A percentile compares a stretch with the other conserved stretches of the same genome.
These are phyloP conservation scores for Arothron firmamentum DNA, from an alignment of 2,113 vertebrate species.

Conservation along the genomic window DNA sequence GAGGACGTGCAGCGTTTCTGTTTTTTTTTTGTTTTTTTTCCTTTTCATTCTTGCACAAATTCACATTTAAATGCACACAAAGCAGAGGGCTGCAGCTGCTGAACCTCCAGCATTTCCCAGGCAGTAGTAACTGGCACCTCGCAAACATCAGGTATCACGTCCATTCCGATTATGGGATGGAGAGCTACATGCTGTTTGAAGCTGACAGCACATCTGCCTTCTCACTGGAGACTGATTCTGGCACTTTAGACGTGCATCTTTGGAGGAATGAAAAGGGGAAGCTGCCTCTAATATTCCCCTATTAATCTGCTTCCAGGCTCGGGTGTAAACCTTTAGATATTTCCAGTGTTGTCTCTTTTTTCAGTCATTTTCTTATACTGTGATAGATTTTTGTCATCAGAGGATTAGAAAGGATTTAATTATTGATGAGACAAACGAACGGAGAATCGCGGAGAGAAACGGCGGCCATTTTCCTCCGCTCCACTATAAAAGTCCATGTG, in stretches of 20 bases:
- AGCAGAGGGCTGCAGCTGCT: slow-evolving; percentile 53
- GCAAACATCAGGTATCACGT: slow-evolving; percentile 83
- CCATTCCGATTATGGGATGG: slow-evolving; percentile 82
- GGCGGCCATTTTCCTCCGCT: slow-evolving; percentile 43
- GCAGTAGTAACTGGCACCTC: slow-evolving; percentile 72
- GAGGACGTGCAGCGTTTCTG: neutral
- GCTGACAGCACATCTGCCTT: slow-evolving; percentile 85
- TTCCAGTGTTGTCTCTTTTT: neutral
- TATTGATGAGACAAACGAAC: neutral
- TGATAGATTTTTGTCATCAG: neutral
- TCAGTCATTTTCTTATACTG: neutral
- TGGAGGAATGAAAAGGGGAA: slow-evolving; percentile 54
- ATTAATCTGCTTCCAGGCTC: slow-evolving; percentile 21
- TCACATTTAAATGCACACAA: slow-evolving; percentile 17
- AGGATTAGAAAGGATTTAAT: slow-evolving; percentile 1
- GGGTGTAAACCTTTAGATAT: slow-evolving; percentile 3
- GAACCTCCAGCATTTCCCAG: slow-evolving; percentile 61
- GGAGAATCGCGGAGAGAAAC: slow-evolving; percentile 8
- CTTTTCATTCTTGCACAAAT: neutral
- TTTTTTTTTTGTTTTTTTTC: neutral
- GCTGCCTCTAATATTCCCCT: slow-evolving; percentile 17
- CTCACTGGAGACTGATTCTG: slow-evolving; percentile 81
- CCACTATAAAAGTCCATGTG: slow-evolving; percentile 33
- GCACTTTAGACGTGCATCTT: slow-evolving; percentile 84
- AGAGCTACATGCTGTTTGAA: slow-evolving; percentile 79